Evolutionary conservation across 2,797 vertebrate genomes (phyloP), one percentile per base, ranked within the genome.

Genomic region (Helostoma temminkii): DNA sequence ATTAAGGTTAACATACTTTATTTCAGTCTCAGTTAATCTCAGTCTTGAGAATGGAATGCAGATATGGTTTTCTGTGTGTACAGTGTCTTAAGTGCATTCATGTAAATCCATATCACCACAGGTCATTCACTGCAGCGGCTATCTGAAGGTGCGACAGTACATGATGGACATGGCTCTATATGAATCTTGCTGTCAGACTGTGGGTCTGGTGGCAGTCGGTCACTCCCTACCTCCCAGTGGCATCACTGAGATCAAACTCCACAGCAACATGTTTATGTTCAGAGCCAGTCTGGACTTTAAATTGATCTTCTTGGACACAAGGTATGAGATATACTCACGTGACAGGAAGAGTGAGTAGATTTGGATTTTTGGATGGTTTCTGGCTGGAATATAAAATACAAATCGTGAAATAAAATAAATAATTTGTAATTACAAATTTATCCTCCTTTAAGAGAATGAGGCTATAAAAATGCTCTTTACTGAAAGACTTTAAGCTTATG

Each of bases 251-350:
- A 95, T 98, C 88, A 98, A 97, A 78, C 96, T 98, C 36, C 95
- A 98, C 87, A 97, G 95, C 36, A 98, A 98, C 91, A 98, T 98
- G 96, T 98, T 98, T 81, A 98, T 98, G 97, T 98, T 98, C 86
- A 93, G 97, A 45, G 97, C 97, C 69, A 97, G 96, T 54, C 93
- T 98, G n/a, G 97, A 98, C 72, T 92, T 98, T 21, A 98, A 98
- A 78, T 92, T 98, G 62, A 98, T 98, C 67, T 98, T 98, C 90
- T 88, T 98, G 67, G 97, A 98, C 79, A 96, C 96, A 74, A 97
- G 96, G 97, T 98, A 91, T 89, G 63, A 68, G 0, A 59, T 14
- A 59, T 0, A 1, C 7, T 58, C 8, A 32, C 2, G 4, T 28
- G 28, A 42, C 28, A 25, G 14, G 64, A 28, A 10, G 10, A 46